phyloP scores from a whole-genome alignment of 2,113 vertebrate genomes.

The Neotragus pygmaeus region DNA sequence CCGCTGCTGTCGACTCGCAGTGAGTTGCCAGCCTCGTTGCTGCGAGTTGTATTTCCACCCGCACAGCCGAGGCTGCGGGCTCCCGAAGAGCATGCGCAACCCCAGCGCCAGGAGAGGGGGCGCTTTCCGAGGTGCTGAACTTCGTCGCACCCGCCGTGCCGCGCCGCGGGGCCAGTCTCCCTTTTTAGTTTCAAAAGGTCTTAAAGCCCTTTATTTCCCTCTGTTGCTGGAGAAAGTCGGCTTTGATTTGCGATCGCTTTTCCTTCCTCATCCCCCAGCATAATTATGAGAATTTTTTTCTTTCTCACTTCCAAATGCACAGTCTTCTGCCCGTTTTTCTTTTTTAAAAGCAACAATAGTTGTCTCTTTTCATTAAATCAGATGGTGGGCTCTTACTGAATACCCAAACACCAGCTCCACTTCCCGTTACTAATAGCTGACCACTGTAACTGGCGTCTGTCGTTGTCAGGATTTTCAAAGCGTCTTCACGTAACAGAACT shows the following conservation, averaged over 20 bases:
- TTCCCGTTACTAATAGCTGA: background rate
- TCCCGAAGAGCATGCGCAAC: constrained; percentile 71
- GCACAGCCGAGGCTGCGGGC: background rate
- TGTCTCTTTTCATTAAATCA: background rate
- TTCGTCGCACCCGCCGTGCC: background rate
- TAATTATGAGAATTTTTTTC: background rate
- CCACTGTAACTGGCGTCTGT: background rate
- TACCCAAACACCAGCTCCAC: background rate
- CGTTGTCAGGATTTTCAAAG: background rate
- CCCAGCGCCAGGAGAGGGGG: background rate
- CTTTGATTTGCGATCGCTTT: background rate
- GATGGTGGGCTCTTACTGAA: background rate
- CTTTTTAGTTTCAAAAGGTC: background rate
- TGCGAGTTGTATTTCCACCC: background rate
- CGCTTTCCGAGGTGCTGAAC: constrained; percentile 83
- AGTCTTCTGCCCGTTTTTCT: background rate
- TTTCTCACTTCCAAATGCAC: background rate
- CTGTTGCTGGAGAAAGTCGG: background rate
- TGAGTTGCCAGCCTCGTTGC: background rate
- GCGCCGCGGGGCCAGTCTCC: fast-evolving
- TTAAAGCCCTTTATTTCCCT: background rate
- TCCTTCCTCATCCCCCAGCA: background rate
- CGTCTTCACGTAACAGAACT: background rate
- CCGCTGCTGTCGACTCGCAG: background rate
- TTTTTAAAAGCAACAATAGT: background rate